These are phyloP conservation scores for Xiphophorus hellerii DNA, from an alignment of 2,113 vertebrate genomes.

Conservation along the genomic window DNA sequence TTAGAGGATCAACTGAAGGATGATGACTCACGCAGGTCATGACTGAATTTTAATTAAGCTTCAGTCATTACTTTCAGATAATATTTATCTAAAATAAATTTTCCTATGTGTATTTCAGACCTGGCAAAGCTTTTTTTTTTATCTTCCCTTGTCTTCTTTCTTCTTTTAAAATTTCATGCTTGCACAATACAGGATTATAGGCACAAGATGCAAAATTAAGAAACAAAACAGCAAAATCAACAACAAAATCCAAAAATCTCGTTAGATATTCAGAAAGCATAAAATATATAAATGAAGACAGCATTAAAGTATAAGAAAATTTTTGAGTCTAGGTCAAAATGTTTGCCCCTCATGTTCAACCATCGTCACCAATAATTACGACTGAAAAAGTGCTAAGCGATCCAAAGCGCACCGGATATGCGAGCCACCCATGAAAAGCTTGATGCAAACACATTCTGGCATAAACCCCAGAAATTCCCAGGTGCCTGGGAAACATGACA, in stretches of 20 bases:
- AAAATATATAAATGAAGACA: too few species aligned
- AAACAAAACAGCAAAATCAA: background rate
- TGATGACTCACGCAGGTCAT: background rate
- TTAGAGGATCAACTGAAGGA: too few species aligned
- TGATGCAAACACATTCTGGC: constrained; percentile 61
- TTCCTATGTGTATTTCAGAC: background rate
- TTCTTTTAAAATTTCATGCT: background rate
- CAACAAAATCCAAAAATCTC: too few species aligned
- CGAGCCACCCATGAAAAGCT: constrained; percentile 30
- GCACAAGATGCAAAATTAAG: background rate
- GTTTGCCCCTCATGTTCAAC: constrained; percentile 13
- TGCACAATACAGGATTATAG: background rate
- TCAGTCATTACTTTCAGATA: background rate
- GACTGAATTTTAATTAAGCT: background rate
- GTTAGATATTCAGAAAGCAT: too few species aligned
- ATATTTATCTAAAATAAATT: background rate
- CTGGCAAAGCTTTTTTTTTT: background rate
- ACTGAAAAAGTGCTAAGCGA: constrained; percentile 45
- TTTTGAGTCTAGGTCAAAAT: constrained; percentile 8
- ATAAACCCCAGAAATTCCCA: constrained; percentile 63
- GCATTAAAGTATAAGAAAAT: background rate
- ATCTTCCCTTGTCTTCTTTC: background rate
- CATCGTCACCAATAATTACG: constrained; percentile 61
- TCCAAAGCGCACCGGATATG: constrained; percentile 30
- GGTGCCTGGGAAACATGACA: constrained; percentile 84